A percentile compares a stretch with the other conserved stretches of the same genome.
Conservation (phyloP, 2,797 vertebrate species). For the Pipistrellus pygmaeus region DNA sequence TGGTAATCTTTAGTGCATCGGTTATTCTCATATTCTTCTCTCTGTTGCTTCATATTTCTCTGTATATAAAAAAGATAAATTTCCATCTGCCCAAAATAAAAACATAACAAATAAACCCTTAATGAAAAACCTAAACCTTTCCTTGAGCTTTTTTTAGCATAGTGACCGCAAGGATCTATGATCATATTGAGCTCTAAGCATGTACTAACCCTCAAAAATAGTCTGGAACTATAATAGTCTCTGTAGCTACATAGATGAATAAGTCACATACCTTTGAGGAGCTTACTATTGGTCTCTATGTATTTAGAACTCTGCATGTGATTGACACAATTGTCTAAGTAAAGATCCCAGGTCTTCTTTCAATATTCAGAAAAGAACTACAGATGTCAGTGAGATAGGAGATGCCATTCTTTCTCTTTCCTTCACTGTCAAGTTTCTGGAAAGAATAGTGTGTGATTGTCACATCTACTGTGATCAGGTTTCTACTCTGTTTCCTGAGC, state of each 20-base stretch:
- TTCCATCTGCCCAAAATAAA: conserved; percentile 8
- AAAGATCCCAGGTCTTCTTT: neutral
- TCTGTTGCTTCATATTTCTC: neutral
- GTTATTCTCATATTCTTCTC: neutral
- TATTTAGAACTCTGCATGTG: neutral
- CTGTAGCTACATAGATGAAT: neutral
- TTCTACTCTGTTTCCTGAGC: neutral
- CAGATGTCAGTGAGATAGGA: neutral
- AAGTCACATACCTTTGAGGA: neutral
- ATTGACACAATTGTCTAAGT: neutral
- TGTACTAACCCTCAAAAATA: neutral
- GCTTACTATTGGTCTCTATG: neutral
- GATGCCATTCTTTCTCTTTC: neutral
- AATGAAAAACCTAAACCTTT: neutral
- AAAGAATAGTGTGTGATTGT: neutral
- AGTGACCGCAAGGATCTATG: neutral
- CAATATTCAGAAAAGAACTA: neutral
- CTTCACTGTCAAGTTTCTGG: neutral
- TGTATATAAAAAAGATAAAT: neutral
- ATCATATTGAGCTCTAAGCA: neutral
- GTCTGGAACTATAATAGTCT: neutral
- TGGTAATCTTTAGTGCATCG: neutral
- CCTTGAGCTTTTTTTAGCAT: neutral
- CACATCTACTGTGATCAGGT: neutral
- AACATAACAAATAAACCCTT: neutral